These are phyloP conservation scores for Scaptomyza pallida DNA, from an alignment of 1,140 invertebrate species.

Conservation along the genomic window DNA sequence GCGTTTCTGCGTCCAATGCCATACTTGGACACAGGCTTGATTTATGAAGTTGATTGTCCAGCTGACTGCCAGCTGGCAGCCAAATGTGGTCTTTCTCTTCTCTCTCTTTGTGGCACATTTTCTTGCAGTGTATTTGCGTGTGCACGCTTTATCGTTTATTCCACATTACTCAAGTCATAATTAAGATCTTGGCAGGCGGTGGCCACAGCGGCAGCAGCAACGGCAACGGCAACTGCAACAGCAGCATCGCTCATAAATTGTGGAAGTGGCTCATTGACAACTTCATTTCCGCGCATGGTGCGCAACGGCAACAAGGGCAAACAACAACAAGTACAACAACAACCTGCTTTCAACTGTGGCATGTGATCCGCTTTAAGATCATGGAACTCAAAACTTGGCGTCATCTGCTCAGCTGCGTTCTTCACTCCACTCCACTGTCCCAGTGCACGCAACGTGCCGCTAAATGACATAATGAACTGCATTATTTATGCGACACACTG, in stretches of 20 bases:
- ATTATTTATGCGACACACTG: slow-evolving; percentile 80
- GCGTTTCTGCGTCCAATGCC: not conserved
- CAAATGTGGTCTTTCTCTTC: slow-evolving; percentile 9
- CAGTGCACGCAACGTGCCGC: slow-evolving; percentile 73
- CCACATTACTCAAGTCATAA: slow-evolving; percentile 81
- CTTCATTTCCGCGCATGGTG: slow-evolving; percentile 80
- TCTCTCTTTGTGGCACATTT: slow-evolving; percentile 11
- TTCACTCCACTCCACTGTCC: not conserved
- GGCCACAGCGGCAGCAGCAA: slow-evolving; percentile 20
- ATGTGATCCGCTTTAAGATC: slow-evolving; percentile 62
- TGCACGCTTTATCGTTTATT: slow-evolving; percentile 80
- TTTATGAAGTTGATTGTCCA: slow-evolving; percentile 73
- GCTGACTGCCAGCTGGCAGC: slow-evolving; percentile 36
- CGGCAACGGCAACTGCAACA: slow-evolving; percentile 22
- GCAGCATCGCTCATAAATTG: slow-evolving; percentile 78
- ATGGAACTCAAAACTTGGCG: slow-evolving; percentile 36
- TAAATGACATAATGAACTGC: slow-evolving; percentile 83
- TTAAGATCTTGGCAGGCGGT: slow-evolving; percentile 78
- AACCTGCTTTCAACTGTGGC: slow-evolving; percentile 41
- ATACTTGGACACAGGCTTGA: slow-evolving; percentile 48
- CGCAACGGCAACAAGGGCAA: slow-evolving; percentile 37
- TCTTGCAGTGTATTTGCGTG: slow-evolving; percentile 76
- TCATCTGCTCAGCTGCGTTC: slow-evolving; percentile 46
- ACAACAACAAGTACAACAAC: slow-evolving; percentile 27
- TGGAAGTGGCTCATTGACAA: slow-evolving; percentile 82